These are phyloP conservation scores for Laothoe populi DNA, from an alignment of 2,888 invertebrate genomes.

Conservation along the genomic window DNA sequence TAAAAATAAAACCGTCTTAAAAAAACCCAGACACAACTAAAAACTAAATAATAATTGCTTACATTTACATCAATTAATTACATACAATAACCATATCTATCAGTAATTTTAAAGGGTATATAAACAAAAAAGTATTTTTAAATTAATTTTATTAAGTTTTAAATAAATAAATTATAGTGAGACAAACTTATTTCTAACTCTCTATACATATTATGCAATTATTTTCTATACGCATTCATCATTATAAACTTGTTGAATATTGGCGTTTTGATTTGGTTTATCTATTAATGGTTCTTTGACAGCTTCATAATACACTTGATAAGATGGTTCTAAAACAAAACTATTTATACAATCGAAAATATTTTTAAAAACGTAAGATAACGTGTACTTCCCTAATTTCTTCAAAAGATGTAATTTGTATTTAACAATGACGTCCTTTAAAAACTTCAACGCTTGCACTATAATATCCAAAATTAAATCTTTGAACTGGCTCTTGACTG, in stretches of 20 bases:
- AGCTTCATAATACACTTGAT: constrained; percentile 34
- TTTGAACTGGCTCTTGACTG: constrained; percentile 55
- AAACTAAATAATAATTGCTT: no score
- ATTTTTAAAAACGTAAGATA: constrained; percentile 55
- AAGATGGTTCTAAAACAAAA: constrained; percentile 44
- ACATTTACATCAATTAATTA: no score
- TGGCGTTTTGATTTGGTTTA: neutral
- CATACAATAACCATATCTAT: no score
- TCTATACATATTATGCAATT: neutral
- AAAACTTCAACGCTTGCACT: constrained; percentile 44
- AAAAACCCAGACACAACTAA: no score
- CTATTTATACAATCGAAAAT: constrained; percentile 54
- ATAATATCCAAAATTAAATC: constrained; percentile 53
- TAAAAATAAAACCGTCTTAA: no score
- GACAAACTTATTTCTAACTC: neutral
- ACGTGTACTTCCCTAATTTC: constrained; percentile 52
- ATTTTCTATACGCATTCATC: constrained; percentile 14
- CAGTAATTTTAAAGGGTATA: no score
- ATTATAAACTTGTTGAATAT: constrained; percentile 1
- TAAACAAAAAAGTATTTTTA: neutral
- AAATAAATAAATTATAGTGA: constrained; percentile 5
- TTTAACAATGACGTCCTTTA: constrained; percentile 45
- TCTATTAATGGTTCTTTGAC: constrained; percentile 22
- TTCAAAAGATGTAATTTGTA: constrained; percentile 57
- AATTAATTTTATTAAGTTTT: neutral